Conservation (phyloP, 2,888 invertebrate species). For the Steinernema hermaphroditum region DNA sequence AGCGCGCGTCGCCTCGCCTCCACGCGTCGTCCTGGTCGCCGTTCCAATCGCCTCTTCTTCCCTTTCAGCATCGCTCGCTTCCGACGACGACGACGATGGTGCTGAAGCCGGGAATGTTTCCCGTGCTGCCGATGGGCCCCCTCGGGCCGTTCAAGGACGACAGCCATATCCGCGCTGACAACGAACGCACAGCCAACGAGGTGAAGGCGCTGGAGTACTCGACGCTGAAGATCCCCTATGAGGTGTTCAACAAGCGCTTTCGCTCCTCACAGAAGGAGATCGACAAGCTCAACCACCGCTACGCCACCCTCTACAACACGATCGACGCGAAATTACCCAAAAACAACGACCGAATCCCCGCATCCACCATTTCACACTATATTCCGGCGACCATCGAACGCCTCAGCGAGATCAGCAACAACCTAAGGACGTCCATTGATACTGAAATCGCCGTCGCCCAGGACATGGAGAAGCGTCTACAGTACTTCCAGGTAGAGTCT, state of each 20-base stretch:
- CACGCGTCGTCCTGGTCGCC: conserved; percentile 30
- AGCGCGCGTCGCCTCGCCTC: conserved; percentile 10
- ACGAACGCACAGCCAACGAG: conserved; percentile 70
- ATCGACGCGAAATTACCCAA: conserved; percentile 29
- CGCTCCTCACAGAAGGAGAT: conserved; percentile 82
- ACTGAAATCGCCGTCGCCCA: conserved; percentile 88
- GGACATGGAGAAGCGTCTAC: conserved; percentile 86
- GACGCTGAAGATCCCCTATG: conserved; percentile 95
- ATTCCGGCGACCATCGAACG: conserved; percentile 32
- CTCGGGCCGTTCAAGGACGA: not conserved
- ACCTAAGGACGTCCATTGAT: conserved; percentile 76
- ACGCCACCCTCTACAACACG: conserved; percentile 73
- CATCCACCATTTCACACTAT: not conserved
- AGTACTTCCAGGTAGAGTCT: too few species aligned
- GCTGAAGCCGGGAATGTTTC: too few species aligned
- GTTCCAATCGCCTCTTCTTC: too few species aligned
- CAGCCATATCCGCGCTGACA: too few species aligned
- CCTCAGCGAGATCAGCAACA: conserved; percentile 33
- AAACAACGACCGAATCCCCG: not conserved
- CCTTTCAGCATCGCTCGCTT: too few species aligned
- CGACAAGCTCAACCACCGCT: conserved; percentile 36
- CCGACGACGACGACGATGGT: too few species aligned
- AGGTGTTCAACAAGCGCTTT: conserved; percentile 94
- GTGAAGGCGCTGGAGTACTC: conserved; percentile 91
- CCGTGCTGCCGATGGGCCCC: not conserved